Evolutionary conservation across 2,888 invertebrate genomes (phyloP).

Genomic region (Lingula anatina): DNA sequence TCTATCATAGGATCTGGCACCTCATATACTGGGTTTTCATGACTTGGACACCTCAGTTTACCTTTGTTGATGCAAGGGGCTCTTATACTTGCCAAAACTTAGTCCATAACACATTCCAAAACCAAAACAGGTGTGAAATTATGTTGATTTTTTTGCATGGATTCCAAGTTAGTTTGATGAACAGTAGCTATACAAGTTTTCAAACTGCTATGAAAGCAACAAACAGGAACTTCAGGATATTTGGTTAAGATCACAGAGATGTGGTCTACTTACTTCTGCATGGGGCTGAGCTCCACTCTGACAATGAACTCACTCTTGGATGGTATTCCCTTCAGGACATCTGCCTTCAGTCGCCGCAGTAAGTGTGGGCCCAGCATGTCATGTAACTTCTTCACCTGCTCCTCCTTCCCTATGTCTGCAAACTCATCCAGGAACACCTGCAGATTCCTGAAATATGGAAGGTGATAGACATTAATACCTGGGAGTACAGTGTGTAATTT

Average conservation of each 20-base stretch:
- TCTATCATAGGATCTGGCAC: too few relatives aligned
- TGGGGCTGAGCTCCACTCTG: slow-evolving; percentile 91
- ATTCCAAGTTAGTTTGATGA: too few relatives aligned
- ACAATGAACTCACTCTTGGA: slow-evolving; percentile 99
- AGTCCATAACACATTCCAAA: too few relatives aligned
- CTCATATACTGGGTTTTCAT: too few relatives aligned
- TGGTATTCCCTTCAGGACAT: slow-evolving; percentile 97
- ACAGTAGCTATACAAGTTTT: too few relatives aligned
- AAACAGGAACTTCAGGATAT: background rate
- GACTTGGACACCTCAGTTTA: too few relatives aligned
- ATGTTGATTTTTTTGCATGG: too few relatives aligned
- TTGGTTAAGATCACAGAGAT: background rate
- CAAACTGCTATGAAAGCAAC: background rate
- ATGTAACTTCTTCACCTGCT: slow-evolving; percentile 96
- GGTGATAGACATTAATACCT: too few relatives aligned
- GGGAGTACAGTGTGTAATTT: too few relatives aligned
- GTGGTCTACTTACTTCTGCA: slow-evolving; percentile 73
- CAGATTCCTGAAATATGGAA: slow-evolving; percentile 65
- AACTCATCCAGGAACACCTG: slow-evolving; percentile 95
- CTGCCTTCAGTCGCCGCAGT: slow-evolving; percentile 95
- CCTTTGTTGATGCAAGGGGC: too few relatives aligned
- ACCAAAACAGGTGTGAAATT: too few relatives aligned
- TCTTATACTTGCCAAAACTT: too few relatives aligned
- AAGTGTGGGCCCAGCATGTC: slow-evolving; percentile 98
- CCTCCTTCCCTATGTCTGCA: slow-evolving; percentile 97